Evolutionary conservation across 1,140 invertebrate genomes (phyloP).

Genomic region (Euborellia annulipes): DNA sequence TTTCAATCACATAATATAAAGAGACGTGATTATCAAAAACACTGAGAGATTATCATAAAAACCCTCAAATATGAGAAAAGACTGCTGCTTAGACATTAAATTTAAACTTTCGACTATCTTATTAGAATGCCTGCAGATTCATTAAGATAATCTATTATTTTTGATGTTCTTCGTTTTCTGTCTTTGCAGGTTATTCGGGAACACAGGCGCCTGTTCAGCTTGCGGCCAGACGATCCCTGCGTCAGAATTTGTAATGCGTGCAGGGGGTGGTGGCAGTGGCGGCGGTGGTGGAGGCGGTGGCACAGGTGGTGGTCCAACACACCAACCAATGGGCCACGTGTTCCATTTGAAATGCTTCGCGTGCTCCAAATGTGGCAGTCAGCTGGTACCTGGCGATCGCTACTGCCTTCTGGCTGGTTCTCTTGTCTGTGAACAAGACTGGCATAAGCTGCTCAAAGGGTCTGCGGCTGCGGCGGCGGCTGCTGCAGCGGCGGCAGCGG

Average conservation of each 20-base stretch:
- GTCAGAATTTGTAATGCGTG: conserved; percentile 79
- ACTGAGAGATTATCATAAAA: no score
- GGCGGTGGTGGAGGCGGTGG: conserved; percentile 18
- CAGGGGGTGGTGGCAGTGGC: conserved; percentile 29
- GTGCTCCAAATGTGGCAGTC: conserved; percentile 77
- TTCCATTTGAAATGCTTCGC: conserved; percentile 91
- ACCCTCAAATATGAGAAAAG: no score
- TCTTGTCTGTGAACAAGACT: conserved; percentile 81
- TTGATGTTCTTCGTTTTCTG: conserved; percentile 9
- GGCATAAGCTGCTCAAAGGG: conserved; percentile 73
- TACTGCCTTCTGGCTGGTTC: conserved; percentile 72
- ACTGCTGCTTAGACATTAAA: no score
- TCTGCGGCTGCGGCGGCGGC: conserved; percentile 33
- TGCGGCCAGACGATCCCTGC: conserved; percentile 82
- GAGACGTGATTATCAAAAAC: no score
- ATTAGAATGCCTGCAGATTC: no score
- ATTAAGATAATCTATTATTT: no score
- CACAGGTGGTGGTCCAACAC: conserved; percentile 22
- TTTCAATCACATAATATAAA: no score
- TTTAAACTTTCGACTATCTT: no score
- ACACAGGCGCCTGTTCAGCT: conserved; percentile 65
- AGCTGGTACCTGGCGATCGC: conserved; percentile 75
- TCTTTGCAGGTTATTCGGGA: conserved; percentile 71
- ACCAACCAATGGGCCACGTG: conserved; percentile 37
- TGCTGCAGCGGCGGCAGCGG: conserved; percentile 34